Evolutionary conservation across 2,113 vertebrate species (phyloP).

Genomic region (Paracyprichromis sp.): DNA sequence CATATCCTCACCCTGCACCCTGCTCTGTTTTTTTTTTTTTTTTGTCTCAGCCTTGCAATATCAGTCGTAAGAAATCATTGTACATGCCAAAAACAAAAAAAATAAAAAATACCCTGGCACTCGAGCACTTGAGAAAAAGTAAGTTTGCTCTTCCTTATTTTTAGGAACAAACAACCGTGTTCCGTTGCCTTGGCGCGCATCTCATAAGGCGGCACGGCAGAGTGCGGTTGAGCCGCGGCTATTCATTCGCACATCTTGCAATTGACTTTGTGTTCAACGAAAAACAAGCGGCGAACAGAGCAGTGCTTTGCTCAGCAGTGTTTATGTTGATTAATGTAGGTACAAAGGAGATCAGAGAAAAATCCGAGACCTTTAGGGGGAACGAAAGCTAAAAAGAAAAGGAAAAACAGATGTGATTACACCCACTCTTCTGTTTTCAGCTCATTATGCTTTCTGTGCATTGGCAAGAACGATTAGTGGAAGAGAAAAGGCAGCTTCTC

Average conservation of each 20-base stretch:
- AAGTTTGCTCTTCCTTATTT: slow-evolving; percentile 31
- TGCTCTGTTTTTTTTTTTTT: not conserved
- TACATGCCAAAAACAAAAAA: not conserved
- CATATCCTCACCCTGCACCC: slow-evolving; percentile 27
- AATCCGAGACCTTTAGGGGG: slow-evolving; percentile 21
- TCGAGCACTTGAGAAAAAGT: not conserved
- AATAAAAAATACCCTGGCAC: slow-evolving; percentile 1
- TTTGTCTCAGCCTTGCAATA: not conserved
- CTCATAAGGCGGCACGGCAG: not conserved
- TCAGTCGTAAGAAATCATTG: slow-evolving; percentile 32
- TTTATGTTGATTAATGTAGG: slow-evolving; percentile 49
- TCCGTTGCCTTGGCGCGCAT: not conserved
- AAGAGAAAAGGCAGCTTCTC: not conserved
- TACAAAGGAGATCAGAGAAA: slow-evolving; percentile 26
- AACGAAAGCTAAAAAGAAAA: slow-evolving; percentile 14
- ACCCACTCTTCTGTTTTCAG: slow-evolving; percentile 33
- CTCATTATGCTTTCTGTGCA: slow-evolving; percentile 7
- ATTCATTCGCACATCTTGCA: slow-evolving; percentile 21
- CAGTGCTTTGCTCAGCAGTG: not conserved
- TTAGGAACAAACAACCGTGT: slow-evolving; percentile 32
- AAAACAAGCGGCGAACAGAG: not conserved
- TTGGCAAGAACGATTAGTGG: not conserved
- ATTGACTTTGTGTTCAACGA: slow-evolving; percentile 37
- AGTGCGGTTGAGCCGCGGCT: not conserved
- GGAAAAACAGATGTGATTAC: slow-evolving; percentile 28